Evolutionary conservation across 1,140 invertebrate genomes (phyloP).

Genomic region (Achatina immaculata): DNA sequence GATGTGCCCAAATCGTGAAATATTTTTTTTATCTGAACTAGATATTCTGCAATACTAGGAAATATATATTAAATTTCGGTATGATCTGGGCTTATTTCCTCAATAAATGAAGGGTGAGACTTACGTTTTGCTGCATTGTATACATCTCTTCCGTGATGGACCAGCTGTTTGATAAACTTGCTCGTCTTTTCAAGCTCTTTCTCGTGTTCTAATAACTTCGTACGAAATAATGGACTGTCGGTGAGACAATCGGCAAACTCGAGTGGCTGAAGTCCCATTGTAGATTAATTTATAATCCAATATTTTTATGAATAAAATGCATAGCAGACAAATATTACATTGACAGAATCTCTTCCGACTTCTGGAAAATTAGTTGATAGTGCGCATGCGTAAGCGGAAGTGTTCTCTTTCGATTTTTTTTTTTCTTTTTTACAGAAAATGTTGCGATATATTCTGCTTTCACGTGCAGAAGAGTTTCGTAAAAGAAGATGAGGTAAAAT

Average conservation of each 20-base stretch:
- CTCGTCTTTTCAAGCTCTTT: constrained; percentile 95
- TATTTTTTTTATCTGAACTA: too few relatives aligned
- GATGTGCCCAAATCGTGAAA: too few relatives aligned
- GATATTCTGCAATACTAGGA: too few relatives aligned
- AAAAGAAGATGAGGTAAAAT: too few relatives aligned
- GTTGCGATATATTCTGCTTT: too few relatives aligned
- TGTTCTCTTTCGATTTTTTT: not conserved
- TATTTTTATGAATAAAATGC: constrained; percentile 21
- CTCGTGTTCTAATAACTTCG: constrained; percentile 95
- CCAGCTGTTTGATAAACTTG: constrained; percentile 94
- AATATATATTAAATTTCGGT: too few relatives aligned
- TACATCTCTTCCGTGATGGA: constrained; percentile 94
- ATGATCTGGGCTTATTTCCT: too few relatives aligned
- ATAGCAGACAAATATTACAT: not conserved
- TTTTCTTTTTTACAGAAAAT: not conserved
- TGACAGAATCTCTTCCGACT: not conserved
- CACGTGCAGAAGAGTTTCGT: too few relatives aligned
- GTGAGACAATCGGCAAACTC: constrained; percentile 97
- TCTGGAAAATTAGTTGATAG: not conserved
- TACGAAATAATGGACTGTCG: constrained; percentile 95
- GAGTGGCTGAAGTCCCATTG: constrained; percentile 90
- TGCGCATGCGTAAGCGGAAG: constrained; percentile 17
- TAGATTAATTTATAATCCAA: not conserved
- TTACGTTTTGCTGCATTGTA: constrained; percentile 92
- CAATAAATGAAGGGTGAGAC: too few relatives aligned